Base-by-base conservation (phyloP, 1,140 invertebrate species). In the Sycobia sp. region DNA sequence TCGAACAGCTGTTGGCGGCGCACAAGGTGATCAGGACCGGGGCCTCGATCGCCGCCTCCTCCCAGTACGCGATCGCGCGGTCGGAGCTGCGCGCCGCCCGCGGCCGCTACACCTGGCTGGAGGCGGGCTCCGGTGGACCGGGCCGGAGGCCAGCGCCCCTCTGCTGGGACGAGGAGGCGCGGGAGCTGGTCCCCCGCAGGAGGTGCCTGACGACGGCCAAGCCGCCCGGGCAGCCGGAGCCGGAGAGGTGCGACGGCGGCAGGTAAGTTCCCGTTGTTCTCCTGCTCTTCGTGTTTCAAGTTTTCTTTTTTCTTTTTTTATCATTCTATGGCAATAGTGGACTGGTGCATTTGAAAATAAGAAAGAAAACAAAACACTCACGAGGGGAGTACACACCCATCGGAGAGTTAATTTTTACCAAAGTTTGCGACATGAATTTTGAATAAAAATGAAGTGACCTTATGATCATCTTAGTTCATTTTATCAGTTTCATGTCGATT, bases 71-170 rank as follows among this genome's bases (percentile, higher is more conserved):
- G 16, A 65, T 81, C 36, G 70, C 80, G 59, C 76, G 75, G 16
- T 36, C 55, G 5, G 65, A 75, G 50, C 67, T 74, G 25, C 68
- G 71, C n/a, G 66, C 70, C 16, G 71, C 73, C 5, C 77, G 76
- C 23, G 73, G 66, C 41, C 79, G 78, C 38, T 86, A 84, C 65
- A 71, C 73, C 13, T 87, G 86, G 86, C 75, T 84, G 27, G 69
- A 80, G 25, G 83, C 83, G 1, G 82, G 82, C 1, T 87, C 29
- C n/a, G 16, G 85, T 81, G 83, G 14, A 71, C 79, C 1, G 88
- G 87, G 86, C 86, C 0, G 76, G 77, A 62, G 87, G 85, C 11
- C 75, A 77, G 13, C 76, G 82, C 23, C 79, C 11, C 77, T 81
- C 20, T 86, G 85, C 66, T 77, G 79, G 51, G 84, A 86, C 65